Percentiles rank a stretch among this genome's conserved stretches.
These are phyloP conservation scores for Agonopterix arenella DNA, from an alignment of 2,888 invertebrate genomes.

Conservation along the genomic window DNA sequence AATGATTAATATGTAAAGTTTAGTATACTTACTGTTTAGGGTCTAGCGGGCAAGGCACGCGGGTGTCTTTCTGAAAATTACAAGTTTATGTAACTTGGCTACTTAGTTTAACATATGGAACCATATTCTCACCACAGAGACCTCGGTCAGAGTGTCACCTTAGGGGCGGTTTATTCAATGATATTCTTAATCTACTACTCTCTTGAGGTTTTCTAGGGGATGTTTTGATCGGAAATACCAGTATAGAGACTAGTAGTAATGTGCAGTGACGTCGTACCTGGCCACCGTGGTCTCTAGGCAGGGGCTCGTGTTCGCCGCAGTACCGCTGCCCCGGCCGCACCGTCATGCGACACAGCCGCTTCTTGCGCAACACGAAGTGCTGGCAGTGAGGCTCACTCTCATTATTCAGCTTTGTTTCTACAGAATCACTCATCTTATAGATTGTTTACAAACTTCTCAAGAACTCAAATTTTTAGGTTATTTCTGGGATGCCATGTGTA, in stretches of 20 bases:
- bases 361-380: conserved; percentile 82
- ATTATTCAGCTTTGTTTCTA: conserved; percentile 3
- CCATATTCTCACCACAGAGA: no score
- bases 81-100: no score
- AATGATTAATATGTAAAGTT: no score
- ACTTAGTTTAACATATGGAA: no score
- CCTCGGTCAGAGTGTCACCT: no score
- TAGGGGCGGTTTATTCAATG: no score
- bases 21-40: conserved; percentile 80
- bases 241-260: no score
- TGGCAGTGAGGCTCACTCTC: conserved; percentile 66
- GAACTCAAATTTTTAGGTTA: conserved; percentile 6
- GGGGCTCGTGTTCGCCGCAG: conserved; percentile 83
- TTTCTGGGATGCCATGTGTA: background rate
- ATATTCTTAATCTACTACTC: no score
- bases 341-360: conserved; percentile 86
- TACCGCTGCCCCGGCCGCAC: conserved; percentile 80
- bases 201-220: no score
- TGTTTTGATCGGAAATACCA: no score
- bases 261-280: conserved; percentile 25
- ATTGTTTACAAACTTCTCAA: conserved; percentile 4
- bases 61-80: conserved; percentile 46
- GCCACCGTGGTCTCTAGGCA: conserved; percentile 32
- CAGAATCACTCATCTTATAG: conserved; percentile 3
- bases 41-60: conserved; percentile 85